Conservation (phyloP, 2,113 vertebrate genomes). For the Tragelaphus strepsiceros region DNA sequence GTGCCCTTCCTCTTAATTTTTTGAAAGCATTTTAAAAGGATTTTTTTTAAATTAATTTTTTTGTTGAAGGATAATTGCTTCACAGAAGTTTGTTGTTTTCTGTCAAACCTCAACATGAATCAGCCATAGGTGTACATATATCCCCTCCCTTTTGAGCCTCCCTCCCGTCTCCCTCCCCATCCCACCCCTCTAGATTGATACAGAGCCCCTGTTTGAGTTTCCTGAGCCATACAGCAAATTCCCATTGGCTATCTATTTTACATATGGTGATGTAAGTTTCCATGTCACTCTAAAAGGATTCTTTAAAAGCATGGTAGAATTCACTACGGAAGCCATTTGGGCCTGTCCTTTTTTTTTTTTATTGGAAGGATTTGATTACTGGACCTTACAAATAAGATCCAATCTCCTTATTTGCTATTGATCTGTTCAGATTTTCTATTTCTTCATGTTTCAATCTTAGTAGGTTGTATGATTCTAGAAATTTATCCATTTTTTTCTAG, state of each 20-base stretch:
- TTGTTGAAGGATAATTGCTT: too few relatives aligned
- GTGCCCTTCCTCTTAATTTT: neutral
- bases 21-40: neutral
- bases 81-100: too few relatives aligned
- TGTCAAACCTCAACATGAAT: too few relatives aligned
- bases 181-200: too few relatives aligned
- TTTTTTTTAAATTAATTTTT: neutral
- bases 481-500: neutral
- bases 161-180: too few relatives aligned
- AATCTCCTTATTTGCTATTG: neutral
- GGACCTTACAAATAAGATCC: neutral
- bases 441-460: neutral
- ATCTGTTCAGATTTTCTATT: neutral
- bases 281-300: neutral
- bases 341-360: neutral
- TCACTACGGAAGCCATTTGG: neutral
- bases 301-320: neutral
- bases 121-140: too few relatives aligned
- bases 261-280: too few relatives aligned
- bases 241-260: too few relatives aligned
- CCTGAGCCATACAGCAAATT: too few relatives aligned
- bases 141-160: too few relatives aligned
- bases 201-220: too few relatives aligned
- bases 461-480: neutral
- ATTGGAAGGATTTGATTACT: neutral